Conservation (phyloP, 2,888 invertebrate genomes). For the Xestia ashworthii region DNA sequence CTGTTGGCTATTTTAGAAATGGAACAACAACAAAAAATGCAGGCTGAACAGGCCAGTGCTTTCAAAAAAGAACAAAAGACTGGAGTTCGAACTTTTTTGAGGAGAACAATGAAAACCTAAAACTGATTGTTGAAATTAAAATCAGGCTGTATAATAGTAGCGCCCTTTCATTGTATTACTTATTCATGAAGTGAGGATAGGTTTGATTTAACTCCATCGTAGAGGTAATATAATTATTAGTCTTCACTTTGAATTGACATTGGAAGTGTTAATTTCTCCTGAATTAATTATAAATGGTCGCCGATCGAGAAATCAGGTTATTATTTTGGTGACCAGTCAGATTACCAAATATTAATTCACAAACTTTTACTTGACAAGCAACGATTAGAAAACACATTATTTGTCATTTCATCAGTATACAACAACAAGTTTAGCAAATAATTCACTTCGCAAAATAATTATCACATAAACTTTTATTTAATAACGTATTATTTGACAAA, state of each 20-base stretch:
- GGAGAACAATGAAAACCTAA: conserved; percentile 35
- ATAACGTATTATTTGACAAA: too few species aligned
- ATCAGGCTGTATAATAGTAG: conserved; percentile 58
- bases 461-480: too few species aligned
- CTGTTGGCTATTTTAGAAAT: conserved; percentile 25
- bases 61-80: conserved; percentile 36
- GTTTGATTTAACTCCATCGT: conserved; percentile 54
- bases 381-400: too few species aligned
- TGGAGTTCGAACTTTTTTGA: conserved; percentile 35
- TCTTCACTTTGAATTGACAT: conserved; percentile 52
- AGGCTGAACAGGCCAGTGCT: conserved; percentile 18
- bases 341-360: too few species aligned
- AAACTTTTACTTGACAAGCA: too few species aligned
- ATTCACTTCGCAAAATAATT: too few species aligned
- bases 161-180: conserved; percentile 44
- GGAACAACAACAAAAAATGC: conserved; percentile 18
- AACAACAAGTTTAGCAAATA: too few species aligned
- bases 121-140: conserved; percentile 23
- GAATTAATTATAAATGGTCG: conserved; percentile 63
- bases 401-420: too few species aligned
- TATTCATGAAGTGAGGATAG: conserved; percentile 53
- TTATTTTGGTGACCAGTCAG: too few species aligned
- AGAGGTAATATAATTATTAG: conserved; percentile 64
- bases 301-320: conserved; percentile 28
- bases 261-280: conserved; percentile 66